Percentiles rank a stretch among this genome's conserved stretches.
Evolutionary conservation across 2,888 invertebrate species (phyloP).

Genomic region (Cheilosia vernalis): DNA sequence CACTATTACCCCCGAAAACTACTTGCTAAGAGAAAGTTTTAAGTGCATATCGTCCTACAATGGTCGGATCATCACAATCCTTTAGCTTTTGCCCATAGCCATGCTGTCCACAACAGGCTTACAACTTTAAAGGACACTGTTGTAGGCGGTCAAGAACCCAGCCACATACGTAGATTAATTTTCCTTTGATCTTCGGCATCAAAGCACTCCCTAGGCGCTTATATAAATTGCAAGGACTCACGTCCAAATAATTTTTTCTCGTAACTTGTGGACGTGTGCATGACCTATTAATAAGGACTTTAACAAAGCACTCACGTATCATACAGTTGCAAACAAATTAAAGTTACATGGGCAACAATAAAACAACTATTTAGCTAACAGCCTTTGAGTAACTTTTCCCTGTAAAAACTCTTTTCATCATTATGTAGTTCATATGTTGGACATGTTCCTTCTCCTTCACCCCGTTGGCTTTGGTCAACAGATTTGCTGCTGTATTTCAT

Average conservation of each 20-base stretch:
- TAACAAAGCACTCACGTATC: not conserved
- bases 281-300: not conserved
- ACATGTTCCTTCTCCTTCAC: not conserved
- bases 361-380: not conserved
- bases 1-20: too few relatives aligned
- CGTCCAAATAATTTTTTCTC: not conserved
- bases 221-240: not conserved
- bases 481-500: not conserved
- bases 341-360: not conserved
- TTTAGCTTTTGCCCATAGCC: too few relatives aligned
- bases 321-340: not conserved
- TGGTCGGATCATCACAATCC: too few relatives aligned
- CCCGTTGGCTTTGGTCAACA: not conserved
- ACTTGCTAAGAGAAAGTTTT: too few relatives aligned
- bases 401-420: not conserved
- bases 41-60: too few relatives aligned
- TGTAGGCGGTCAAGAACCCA: too few relatives aligned
- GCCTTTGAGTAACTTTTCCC: not conserved
- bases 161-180: too few relatives aligned
- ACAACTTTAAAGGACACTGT: too few relatives aligned
- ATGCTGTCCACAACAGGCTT: too few relatives aligned
- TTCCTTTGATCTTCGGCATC: not conserved
- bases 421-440: not conserved
- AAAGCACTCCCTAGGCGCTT: not conserved
- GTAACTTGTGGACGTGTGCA: not conserved